Base-by-base conservation (phyloP, 1,140 invertebrate species). In the Macrobrachium rosenbergii region DNA sequence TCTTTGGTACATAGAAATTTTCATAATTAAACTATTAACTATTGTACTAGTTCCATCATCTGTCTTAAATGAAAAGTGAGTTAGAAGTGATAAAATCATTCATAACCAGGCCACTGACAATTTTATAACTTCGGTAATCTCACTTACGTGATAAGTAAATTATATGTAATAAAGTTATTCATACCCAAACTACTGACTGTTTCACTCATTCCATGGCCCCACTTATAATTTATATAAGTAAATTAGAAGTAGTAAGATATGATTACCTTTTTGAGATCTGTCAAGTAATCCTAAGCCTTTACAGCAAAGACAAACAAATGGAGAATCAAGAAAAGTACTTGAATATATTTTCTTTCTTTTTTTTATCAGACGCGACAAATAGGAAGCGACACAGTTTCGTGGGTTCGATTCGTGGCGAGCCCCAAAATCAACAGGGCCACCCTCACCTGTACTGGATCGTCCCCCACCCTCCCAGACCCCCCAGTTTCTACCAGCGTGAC, bases 361-460 rank as follows among this genome's bases (percentile, higher is more conserved):
- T 75, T 23, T 16, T 12, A 63, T 45, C 75, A 83, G 87, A 76
- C 82, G 16, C 78, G 81, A 52, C 88, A 89, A 62, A 72, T 82
- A 19, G 83, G 79, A 6, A 82, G 64, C 28, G 83, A 89, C 64
- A 89, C 88, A 2, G 72, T 89, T 11, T 89, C 88, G 0, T 77
- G 83, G 52, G 79, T 89, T 19, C 63, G 77, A 60, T 82, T 87
- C 80, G 69, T 87, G 17, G 79, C 83, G n/a, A 62, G 52, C 2
- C 83, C 88, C 2, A 58, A 67, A 17, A 62, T 87, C 37, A 86
- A 89, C 82, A 69, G 60, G 3, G 88, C 83, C 45, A 76, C 63
- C n/a, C 52, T 89, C 14, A 52, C 88, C 69, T 89, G 88, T 63
- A 89, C 76, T 11, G 88, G 83, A 7, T 76, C 83, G 12, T 89